Evolutionary conservation across 2,888 invertebrate species (phyloP), one percentile per base, ranked within the genome.

Genomic region (Agonum fuliginosum): DNA sequence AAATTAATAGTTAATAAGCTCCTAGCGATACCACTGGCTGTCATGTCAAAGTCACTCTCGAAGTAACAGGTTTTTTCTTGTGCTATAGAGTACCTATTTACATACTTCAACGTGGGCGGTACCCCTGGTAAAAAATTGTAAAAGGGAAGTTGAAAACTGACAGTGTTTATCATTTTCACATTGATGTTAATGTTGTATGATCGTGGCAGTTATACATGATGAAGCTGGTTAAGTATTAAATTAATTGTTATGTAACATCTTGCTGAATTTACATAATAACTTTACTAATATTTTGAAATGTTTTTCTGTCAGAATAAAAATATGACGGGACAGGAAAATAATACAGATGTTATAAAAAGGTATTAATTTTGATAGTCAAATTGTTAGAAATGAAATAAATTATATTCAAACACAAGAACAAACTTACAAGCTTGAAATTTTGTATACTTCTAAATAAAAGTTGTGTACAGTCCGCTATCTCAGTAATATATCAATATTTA

Each of bases 1-100:
- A 62, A 62, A 34, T 62, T 62, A 30, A 34, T 62, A 62, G 5
- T 17, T 62, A 62, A 62, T 62, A 27, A 30, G 30, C 62, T 30
- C 34, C 27, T 2, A 62, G 62, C 10, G 10, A 62, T 34, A 62
- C 17, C 34, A 48, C 20, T 0, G 20, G 19, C 62, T 62, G 62
- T 10, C 62, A 62, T 62, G 62, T 62, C 62, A 62, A 62, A 62
- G 37, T 37, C 37, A 62, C 17, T 19, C 48, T 48, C 19, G 12
- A 62, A 14, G 17, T 17, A 62, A 27, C 34, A 17, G 22, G 54
- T 62, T 62, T 62, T 62, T 62, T 17, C 19, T n/a, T n/a, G n/a
- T n/a, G n/a, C n/a, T n/a, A 34, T 27, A 8, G 34, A 30, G 2
- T n/a, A n/a, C n/a, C n/a, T 62, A 62, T 62, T 62, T 34, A 34